A percentile compares a stretch with the other conserved stretches of the same genome.
Evolutionary conservation across 2,888 invertebrate species (phyloP).

Genomic region (Acleris sparsana): DNA sequence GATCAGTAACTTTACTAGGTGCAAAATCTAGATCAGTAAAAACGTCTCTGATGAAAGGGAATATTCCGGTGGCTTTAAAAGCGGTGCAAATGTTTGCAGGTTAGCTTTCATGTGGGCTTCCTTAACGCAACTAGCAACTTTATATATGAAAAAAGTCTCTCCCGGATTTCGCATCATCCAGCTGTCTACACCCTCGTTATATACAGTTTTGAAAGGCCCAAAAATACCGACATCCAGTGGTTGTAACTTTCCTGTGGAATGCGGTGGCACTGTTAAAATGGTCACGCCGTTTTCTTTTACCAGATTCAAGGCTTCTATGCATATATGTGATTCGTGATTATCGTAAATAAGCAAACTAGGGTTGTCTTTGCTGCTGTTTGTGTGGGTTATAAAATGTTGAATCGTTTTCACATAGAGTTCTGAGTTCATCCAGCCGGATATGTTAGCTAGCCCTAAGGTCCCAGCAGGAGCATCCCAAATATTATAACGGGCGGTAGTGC

Average conservation of each 20-base stretch:
- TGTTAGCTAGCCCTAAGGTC: conserved; percentile 53
- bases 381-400: conserved; percentile 52
- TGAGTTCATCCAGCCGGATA: conserved; percentile 56
- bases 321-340: conserved; percentile 67
- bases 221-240: conserved; percentile 47
- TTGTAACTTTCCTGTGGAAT: conserved; percentile 60
- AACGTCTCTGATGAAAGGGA: conserved; percentile 48
- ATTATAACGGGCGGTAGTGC: conserved; percentile 6
- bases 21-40: conserved; percentile 51
- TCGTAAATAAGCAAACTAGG: conserved; percentile 49
- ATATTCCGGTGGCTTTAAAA: conserved; percentile 54
- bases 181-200: conserved; percentile 42
- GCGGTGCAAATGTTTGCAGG: conserved; percentile 52
- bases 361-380: conserved; percentile 44
- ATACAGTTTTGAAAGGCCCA: conserved; percentile 46
- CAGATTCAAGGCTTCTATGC: conserved; percentile 57
- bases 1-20: conserved; percentile 26
- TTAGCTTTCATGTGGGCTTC: conserved; percentile 49
- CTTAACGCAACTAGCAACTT: conserved; percentile 55
- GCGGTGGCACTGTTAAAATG: conserved; percentile 59
- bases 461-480: conserved; percentile 51
- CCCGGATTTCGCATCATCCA: too few relatives aligned
- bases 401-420: conserved; percentile 52
- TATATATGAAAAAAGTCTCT: conserved; percentile 54
- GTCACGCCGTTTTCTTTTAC: conserved; percentile 56